Conservation (phyloP, 2,888 invertebrate genomes). For the Balanococcus diminutus region DNA sequence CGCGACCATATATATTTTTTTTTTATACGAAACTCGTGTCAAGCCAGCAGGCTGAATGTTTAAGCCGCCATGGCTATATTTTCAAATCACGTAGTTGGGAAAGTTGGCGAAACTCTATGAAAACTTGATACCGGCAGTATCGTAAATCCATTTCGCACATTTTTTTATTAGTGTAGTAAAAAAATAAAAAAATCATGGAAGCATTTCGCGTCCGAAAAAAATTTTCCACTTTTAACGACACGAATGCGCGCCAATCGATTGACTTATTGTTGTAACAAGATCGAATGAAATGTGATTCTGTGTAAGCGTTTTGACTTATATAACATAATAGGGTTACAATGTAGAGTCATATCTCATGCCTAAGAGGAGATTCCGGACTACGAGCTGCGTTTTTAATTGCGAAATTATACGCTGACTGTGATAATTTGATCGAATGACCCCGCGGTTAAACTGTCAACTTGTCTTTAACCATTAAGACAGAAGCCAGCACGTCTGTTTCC, state of each 20-base stretch:
- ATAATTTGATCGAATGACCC: conserved; percentile 30
- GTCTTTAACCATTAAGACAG: background rate
- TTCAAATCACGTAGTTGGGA: conserved; percentile 41
- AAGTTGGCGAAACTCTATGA: conserved; percentile 36
- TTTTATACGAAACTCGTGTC: background rate
- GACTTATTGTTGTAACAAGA: background rate
- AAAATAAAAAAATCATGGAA: conserved; percentile 18
- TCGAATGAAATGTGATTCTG: background rate
- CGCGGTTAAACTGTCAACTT: conserved; percentile 9
- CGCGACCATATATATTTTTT: background rate
- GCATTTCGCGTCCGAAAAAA: background rate
- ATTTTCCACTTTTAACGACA: background rate
- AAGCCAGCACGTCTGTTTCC: conserved; percentile 6
- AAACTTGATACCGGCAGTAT: conserved; percentile 16
- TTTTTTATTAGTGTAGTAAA: conserved; percentile 5
- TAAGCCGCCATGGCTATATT: conserved; percentile 15
- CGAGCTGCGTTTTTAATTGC: conserved; percentile 16
- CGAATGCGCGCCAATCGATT: background rate
- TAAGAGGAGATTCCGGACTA: no score
- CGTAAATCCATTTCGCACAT: conserved; percentile 39
- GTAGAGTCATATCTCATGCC: background rate
- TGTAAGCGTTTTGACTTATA: no score
- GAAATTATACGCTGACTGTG: background rate
- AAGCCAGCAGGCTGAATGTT: background rate
- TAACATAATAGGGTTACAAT: no score